A percentile compares a stretch with the other conserved stretches of the same genome.
Conservation (phyloP, 2,113 vertebrate genomes). For the Montifringilla adamsi region DNA sequence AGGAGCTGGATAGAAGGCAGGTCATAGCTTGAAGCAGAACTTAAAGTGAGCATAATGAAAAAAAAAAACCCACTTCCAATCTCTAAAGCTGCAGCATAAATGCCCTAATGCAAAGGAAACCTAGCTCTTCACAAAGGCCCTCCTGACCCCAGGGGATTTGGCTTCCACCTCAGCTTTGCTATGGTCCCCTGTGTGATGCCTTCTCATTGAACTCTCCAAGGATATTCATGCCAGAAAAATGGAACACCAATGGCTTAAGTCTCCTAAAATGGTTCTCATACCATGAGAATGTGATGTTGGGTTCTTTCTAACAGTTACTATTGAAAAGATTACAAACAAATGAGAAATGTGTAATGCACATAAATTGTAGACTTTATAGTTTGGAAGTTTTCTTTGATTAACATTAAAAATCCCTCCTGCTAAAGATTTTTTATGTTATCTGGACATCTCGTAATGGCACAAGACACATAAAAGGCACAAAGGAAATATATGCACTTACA, state of each 20-base stretch:
- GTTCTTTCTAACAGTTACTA: not conserved
- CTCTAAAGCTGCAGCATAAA: not conserved
- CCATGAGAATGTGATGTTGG: not conserved
- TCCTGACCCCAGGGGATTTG: not conserved
- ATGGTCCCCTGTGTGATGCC: not conserved
- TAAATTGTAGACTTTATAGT: not conserved
- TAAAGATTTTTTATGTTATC: not conserved
- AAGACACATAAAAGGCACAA: not conserved
- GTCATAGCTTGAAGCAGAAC: not conserved
- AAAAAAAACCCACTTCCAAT: not conserved
- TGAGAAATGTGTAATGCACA: not conserved
- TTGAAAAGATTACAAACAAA: not conserved
- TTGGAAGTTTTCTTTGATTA: rapidly evolving
- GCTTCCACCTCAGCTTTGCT: not conserved
- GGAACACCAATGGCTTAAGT: not conserved
- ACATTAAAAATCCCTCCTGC: not conserved
- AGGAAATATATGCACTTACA: not conserved
- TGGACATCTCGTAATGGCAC: not conserved
- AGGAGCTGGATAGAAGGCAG: not conserved
- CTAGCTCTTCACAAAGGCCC: not conserved
- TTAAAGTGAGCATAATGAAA: not conserved
- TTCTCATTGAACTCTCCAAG: not conserved
- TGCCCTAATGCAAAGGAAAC: not conserved
- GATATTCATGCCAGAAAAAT: not conserved
- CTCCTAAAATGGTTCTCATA: not conserved